Conservation (phyloP, 2,888 invertebrate species). For the Tetranychus piercei region DNA sequence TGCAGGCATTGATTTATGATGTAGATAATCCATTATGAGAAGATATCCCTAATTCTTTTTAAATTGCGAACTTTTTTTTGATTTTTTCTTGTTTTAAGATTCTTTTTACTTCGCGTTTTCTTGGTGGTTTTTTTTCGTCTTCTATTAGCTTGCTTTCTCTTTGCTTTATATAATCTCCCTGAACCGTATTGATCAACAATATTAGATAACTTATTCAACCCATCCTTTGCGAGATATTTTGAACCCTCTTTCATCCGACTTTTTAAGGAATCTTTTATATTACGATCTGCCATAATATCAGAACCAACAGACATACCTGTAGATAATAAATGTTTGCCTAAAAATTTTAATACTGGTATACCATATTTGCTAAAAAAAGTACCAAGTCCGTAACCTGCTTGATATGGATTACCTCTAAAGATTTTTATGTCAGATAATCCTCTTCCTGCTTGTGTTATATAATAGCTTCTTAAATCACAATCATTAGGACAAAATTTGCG, state of each 20-base stretch:
- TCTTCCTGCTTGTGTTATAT: not conserved
- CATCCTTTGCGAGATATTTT: not conserved
- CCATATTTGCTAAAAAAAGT: not conserved
- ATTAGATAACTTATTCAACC: not conserved
- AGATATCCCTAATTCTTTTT: not conserved
- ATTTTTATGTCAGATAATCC: not conserved
- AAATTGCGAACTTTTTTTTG: not conserved
- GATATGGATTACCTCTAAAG: not conserved
- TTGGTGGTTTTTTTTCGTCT: too few relatives aligned
- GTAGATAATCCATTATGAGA: conserved; percentile 2
- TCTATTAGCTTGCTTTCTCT: not conserved
- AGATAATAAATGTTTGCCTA: not conserved
- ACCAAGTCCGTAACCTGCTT: not conserved
- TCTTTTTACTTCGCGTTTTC: too few relatives aligned
- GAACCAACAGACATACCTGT: not conserved
- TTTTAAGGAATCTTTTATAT: not conserved
- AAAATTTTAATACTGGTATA: not conserved
- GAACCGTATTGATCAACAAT: not conserved
- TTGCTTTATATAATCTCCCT: not conserved
- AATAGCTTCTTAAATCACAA: not conserved
- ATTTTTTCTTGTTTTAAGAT: not conserved
- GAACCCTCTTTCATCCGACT: not conserved
- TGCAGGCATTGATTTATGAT: not conserved
- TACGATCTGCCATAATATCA: not conserved
- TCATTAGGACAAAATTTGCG: not conserved